Evolutionary conservation across 2,888 invertebrate genomes (phyloP), one percentile per base, ranked within the genome.

Genomic region (Oscheius sp.): DNA sequence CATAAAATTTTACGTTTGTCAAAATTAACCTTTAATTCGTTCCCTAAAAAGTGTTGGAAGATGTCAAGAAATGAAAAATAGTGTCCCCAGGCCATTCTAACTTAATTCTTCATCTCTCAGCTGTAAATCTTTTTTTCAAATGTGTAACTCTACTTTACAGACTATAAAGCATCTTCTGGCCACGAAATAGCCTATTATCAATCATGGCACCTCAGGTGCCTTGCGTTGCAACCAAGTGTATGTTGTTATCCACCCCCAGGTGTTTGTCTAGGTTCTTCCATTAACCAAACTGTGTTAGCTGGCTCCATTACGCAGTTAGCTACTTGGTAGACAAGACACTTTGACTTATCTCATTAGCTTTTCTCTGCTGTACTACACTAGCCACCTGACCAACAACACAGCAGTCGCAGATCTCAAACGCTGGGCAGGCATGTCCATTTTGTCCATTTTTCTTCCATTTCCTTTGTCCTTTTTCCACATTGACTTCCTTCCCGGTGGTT

Each of bases 291-390:
- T 28, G 17, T 49, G 14, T 14, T 24, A 41, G n/a, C 44, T 41
- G 17, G 44, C 24, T 17, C 50, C 50, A 50, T 41, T 41, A 41
- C 2, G 41, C 20, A 41, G 41, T n/a, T n/a, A n/a, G n/a, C n/a
- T n/a, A n/a, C n/a, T n/a, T n/a, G n/a, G n/a, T n/a, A n/a, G n/a
- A n/a, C n/a, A n/a, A n/a, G n/a, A n/a, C n/a, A n/a, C n/a, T 41
- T 41, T 14, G 30, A 28, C 41, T 24, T 28, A 44, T 44, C 59
- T 24, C 26, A 24, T 24, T 12, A 14, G 54, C 33, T 54, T 32
- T 57, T 41, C 36, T 20, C 36, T 59, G 59, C 59, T 59, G 59
- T 59, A 44, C 59, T 59, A 59, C 59, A 59, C 59, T 44, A 44
- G n/a, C 44, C 59, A 59, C 59, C 59, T 59, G 59, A 59, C 59